phyloP scores from a whole-genome alignment of 2,113 vertebrate genomes.

The Benitochromis conjunctus region DNA sequence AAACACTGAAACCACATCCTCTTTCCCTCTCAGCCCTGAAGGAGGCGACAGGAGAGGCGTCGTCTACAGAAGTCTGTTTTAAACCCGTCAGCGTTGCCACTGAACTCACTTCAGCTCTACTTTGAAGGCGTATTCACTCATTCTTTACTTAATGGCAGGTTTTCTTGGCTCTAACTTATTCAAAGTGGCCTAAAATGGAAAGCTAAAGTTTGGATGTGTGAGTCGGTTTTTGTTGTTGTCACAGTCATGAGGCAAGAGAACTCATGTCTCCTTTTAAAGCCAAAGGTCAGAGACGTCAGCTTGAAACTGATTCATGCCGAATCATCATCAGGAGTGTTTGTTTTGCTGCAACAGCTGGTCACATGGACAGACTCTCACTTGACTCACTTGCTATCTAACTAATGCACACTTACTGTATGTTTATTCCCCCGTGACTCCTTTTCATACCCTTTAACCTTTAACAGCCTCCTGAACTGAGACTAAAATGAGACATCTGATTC shows the following conservation, averaged over 20 bases:
- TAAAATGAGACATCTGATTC: not conserved
- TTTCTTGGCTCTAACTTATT: not conserved
- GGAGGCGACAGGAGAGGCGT: not conserved
- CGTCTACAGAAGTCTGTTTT: not conserved
- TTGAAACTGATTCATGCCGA: not conserved
- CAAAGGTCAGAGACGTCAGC: not conserved
- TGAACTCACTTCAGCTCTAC: not conserved
- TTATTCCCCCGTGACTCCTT: not conserved
- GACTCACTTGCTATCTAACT: not conserved
- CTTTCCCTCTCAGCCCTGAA: not conserved
- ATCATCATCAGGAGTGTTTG: rapidly evolving
- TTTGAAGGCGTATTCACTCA: not conserved
- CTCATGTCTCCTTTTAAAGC: not conserved
- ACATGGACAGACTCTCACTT: not conserved
- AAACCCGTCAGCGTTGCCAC: not conserved
- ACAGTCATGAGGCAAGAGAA: not conserved
- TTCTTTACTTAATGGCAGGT: not conserved
- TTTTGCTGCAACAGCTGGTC: not conserved
- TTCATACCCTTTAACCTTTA: not conserved
- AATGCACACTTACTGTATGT: not conserved
- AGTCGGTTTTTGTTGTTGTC: not conserved
- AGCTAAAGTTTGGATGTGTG: rapidly evolving
- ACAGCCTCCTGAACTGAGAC: not conserved
- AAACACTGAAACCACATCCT: not conserved
- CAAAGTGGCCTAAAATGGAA: not conserved